A percentile compares a stretch with the other conserved stretches of the same genome.
phyloP scores from a whole-genome alignment of 2,113 vertebrate species.

The Cavia aperea region DNA sequence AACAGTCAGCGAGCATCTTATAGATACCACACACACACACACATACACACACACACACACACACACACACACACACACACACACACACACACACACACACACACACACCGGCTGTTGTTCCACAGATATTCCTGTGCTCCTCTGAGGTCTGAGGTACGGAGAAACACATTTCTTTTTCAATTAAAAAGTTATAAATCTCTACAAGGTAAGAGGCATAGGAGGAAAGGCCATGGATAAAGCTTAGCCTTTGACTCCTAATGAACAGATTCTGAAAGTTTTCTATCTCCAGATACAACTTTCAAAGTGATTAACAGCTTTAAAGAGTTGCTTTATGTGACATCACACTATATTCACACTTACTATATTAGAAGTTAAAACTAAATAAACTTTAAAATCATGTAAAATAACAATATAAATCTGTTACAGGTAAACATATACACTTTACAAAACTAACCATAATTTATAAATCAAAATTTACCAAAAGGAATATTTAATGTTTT shows the following conservation, averaged over 20 bases:
- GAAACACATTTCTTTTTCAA: neutral
- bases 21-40: neutral
- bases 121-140: rapidly evolving
- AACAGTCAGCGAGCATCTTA: neutral
- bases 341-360: neutral
- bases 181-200: neutral
- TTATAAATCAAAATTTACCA: neutral
- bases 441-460: neutral
- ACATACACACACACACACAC: neutral
- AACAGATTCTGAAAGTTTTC: neutral
- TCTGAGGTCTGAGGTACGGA: neutral
- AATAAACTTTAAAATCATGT: neutral
- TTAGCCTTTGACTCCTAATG: neutral
- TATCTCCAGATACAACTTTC: neutral
- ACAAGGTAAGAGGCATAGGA: neutral
- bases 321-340: neutral
- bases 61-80: neutral
- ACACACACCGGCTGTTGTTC: too few species aligned
- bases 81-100: too few species aligned
- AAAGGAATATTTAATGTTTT: neutral
- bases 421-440: neutral
- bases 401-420: neutral
- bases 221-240: neutral
- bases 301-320: neutral
- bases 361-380: neutral